Evolutionary conservation across 30 jellyfish, hydroid and myxozoan genomes (phyloP), one percentile per base, ranked within the genome.

Genomic region (Haliclystus octoradiatus): DNA sequence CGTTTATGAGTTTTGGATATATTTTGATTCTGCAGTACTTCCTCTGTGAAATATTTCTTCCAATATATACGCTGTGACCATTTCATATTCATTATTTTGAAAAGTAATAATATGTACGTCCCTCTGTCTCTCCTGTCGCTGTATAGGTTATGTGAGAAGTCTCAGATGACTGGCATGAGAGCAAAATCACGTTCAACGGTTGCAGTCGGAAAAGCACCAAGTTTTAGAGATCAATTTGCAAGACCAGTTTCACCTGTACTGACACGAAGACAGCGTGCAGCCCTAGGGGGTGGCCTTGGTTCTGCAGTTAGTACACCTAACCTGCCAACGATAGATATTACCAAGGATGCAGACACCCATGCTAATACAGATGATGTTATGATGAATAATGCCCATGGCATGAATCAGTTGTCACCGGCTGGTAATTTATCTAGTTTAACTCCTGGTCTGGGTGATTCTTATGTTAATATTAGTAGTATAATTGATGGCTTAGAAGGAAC

Each of bases 401-500:
- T 9, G 19, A 40, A 40, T 5, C 57, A 40, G 19, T 19, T 40
- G 9, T 9, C 57, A 9, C 57, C 57, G 19, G 14, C 57, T 40
- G 57, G 19, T 9, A 40, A 19, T 40, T 9, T 40, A 19, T 40
- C 57, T 40, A 19, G 57, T 19, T 40, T 40, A 19, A 5, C 57
- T 40, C 57, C 57, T 40, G 57, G 57, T 9, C 19, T 40, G 19
- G 57, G 57, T 9, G 57, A 40, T 19, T 40, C 57, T 19, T 40
- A 40, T 19, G 57, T 5, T 40, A 40, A 40, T 19, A 40, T 40
- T 40, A 40, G 57, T 40, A 19, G 9, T 19, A 5, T 40, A 19
- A 40, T 40, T 40, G 57, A 40, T 19, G 19, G 19, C 57, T 19
- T 40, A 9, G 57, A 40, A 40, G 82, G 31, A 33, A 25, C 78